Evolutionary conservation across 1,140 invertebrate species (phyloP), one percentile per base, ranked within the genome.

Genomic region (Paralvinella palmiformis): DNA sequence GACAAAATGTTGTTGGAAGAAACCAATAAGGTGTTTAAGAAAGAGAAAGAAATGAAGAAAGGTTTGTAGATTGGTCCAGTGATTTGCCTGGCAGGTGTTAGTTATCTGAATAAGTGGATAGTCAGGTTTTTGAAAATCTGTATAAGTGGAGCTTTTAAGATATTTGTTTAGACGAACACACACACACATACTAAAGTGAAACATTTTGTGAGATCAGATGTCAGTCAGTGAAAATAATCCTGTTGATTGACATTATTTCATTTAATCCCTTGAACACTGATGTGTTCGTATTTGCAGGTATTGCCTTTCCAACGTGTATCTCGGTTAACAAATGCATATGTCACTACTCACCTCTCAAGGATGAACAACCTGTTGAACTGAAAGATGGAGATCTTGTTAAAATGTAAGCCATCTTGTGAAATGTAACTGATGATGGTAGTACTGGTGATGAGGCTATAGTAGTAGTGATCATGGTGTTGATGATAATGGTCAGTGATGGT

Each of bases 291-390:
- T 73, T 79, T 70, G 4, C 71, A 86, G 85, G 85, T 67, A 96
- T 99, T 75, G 96, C 96, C 41, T 99, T 99, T 81, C 97, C 97
- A 41, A 98, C 95, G 36, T 99, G 96, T 84, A 86, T 99, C 64
- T 98, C 96, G 27, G 89, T 98, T 10, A 98, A 99, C 81, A 98
- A 99, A 81, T 97, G 94, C 83, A 96, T 99, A 78, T 98, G 96
- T 79, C 96, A 99, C 78, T 99, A 91, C 80, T 98, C 95, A 50
- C 97, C 97, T 20, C 86, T 97, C 57, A 88, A 88, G 67, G 94
- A 89, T 82, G 96, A 99, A 83, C 83, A 88, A 50, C 92, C 96
- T 81, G 88, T 91, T 67, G 84, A 86, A 59, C 79, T 99, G 20
- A 91, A 94, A 80, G 87, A 91, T 74, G 94, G 91, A 41, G 96